A percentile compares a stretch with the other conserved stretches of the same genome.
These are phyloP conservation scores for Lasioglossum malachurum DNA, from an alignment of 2,888 invertebrate species.

Conservation along the genomic window DNA sequence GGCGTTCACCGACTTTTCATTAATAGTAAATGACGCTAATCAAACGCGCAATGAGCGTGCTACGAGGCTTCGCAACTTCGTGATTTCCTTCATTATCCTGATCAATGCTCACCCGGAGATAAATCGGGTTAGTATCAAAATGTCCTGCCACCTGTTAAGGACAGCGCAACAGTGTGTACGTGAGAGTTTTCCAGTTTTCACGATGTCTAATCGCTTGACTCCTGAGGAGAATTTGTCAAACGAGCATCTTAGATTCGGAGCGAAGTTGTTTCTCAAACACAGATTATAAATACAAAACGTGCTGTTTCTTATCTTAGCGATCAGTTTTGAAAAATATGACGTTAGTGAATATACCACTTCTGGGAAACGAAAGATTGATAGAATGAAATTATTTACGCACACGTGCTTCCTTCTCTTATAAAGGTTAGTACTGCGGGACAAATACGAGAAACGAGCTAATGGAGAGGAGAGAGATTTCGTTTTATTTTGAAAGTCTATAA, in stretches of 20 bases:
- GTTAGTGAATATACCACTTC: not conserved
- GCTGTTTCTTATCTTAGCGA: not conserved
- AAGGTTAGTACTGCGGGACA: not conserved
- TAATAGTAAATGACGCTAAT: constrained; percentile 35
- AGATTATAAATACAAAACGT: not conserved
- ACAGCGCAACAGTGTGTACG: not conserved
- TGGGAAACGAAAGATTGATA: not conserved
- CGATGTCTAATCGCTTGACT: not conserved
- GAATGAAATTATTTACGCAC: not conserved
- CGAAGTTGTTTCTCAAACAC: not conserved
- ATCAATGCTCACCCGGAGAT: not conserved
- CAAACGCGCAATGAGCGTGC: constrained; percentile 8
- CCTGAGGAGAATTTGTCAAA: not conserved
- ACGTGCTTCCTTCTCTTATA: not conserved
- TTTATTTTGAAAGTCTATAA: not conserved
- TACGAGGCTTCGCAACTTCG: constrained; percentile 5
- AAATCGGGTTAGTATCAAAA: constrained; percentile 7
- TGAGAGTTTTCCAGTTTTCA: not conserved
- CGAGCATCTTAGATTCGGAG: not conserved
- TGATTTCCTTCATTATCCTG: constrained; percentile 31
- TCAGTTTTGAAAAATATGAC: not conserved
- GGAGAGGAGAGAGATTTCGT: too few relatives aligned
- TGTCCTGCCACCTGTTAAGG: constrained; percentile 35
- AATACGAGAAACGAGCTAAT: too few relatives aligned
- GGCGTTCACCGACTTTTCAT: constrained; percentile 28